Percentiles rank a stretch among this genome's conserved stretches.
phyloP scores from a whole-genome alignment of 2,888 invertebrate genomes.

The Dynastes grantii region DNA sequence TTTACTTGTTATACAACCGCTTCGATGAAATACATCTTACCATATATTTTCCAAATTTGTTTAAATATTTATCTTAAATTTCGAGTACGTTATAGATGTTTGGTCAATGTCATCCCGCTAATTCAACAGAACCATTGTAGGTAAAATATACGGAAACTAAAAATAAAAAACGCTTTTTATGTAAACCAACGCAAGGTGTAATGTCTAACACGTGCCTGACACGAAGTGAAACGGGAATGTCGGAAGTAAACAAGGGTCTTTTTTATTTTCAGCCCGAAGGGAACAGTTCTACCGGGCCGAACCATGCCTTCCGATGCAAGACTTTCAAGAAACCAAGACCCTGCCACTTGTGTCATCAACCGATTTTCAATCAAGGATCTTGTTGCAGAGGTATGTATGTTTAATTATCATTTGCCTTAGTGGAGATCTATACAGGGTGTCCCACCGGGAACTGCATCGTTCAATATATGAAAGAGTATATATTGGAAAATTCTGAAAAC shows the following conservation, averaged over 20 bases:
- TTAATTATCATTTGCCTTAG: slow-evolving; percentile 52
- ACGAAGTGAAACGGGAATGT: slow-evolving; percentile 42
- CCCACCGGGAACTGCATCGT: no score
- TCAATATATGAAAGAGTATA: no score
- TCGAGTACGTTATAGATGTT: slow-evolving; percentile 17
- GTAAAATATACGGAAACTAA: slow-evolving; percentile 47
- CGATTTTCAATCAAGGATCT: slow-evolving; percentile 82
- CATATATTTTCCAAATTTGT: slow-evolving; percentile 26
- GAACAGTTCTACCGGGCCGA: slow-evolving; percentile 76
- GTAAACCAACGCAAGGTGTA: slow-evolving; percentile 43
- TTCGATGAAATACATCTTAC: slow-evolving; percentile 13
- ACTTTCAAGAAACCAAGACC: slow-evolving; percentile 83
- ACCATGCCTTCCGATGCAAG: slow-evolving; percentile 84
- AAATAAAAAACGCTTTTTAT: slow-evolving; percentile 38
- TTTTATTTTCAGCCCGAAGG: slow-evolving; percentile 78
- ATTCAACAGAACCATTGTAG: slow-evolving; percentile 44
- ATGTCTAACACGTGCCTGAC: slow-evolving; percentile 48
- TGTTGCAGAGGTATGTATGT: slow-evolving; percentile 81
- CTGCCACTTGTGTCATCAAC: slow-evolving; percentile 86
- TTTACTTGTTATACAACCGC: slow-evolving; percentile 3
- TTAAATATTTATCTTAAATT: slow-evolving; percentile 39
- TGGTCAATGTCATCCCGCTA: slow-evolving; percentile 37
- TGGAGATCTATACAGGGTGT: not conserved
- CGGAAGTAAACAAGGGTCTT: slow-evolving; percentile 49
- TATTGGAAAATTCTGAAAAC: no score